Percentiles rank a stretch among this genome's conserved stretches.
Evolutionary conservation across 2,797 vertebrate genomes (phyloP).

Genomic region (Chelidonichthys spinosus): DNA sequence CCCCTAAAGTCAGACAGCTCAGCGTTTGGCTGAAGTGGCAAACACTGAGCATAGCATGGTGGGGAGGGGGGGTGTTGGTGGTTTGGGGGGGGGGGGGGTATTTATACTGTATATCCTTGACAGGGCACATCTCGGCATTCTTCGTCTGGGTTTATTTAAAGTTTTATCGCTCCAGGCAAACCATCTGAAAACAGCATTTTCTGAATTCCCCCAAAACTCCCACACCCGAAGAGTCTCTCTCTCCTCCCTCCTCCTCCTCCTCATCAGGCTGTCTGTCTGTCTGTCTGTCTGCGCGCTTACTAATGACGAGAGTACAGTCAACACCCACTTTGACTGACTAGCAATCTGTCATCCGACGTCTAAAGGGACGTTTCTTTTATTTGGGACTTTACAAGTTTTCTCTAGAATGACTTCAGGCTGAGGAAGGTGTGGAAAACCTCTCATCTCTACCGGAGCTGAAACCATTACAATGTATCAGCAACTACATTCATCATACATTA

Average conservation of each 20-base stretch:
- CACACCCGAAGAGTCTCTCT: constrained; percentile 66
- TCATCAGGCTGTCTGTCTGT: constrained; percentile 43
- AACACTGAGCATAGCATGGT: constrained; percentile 54
- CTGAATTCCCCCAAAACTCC: constrained; percentile 88
- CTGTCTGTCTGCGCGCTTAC: constrained; percentile 59
- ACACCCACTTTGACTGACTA: constrained; percentile 65
- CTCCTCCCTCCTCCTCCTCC: constrained; percentile 36
- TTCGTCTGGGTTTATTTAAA: constrained; percentile 40
- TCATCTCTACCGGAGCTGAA: not conserved
- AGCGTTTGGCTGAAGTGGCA: constrained; percentile 69
- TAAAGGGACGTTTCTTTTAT: constrained; percentile 14
- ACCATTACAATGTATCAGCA: not conserved
- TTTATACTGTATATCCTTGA: constrained; percentile 19
- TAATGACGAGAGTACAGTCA: constrained; percentile 63
- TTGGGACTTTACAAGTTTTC: constrained; percentile 12
- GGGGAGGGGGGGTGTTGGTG: not conserved
- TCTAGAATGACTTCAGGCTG: not conserved
- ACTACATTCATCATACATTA: not conserved
- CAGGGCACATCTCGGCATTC: constrained; percentile 13
- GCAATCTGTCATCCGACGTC: constrained; percentile 51
- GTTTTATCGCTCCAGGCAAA: constrained; percentile 46
- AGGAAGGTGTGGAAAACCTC: not conserved
- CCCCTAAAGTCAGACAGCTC: constrained; percentile 74
- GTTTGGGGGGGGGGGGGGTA: not conserved
- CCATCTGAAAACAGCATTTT: constrained; percentile 80